Conservation (phyloP, 2,797 vertebrate species). For the Tolypeutes matacus region DNA sequence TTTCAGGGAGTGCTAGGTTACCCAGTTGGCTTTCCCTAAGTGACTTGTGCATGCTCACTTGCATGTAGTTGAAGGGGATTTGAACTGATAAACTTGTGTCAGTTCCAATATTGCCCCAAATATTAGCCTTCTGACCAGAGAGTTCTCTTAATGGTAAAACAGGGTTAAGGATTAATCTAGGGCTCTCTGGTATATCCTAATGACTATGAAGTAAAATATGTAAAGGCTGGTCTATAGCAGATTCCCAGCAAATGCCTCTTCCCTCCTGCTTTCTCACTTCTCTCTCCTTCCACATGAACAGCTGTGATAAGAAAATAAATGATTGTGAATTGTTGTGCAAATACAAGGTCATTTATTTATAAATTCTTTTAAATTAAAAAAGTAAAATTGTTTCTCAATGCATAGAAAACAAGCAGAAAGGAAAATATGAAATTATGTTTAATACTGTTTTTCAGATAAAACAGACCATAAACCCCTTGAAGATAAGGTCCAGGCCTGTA, state of each 20-base stretch:
- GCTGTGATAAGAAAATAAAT: neutral
- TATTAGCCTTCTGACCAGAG: neutral
- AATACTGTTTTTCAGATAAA: neutral
- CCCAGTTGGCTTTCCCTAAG: neutral
- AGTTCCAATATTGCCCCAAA: neutral
- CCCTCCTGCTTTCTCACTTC: neutral
- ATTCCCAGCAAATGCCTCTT: neutral
- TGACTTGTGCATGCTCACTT: neutral
- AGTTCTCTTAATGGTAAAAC: neutral
- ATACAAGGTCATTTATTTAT: neutral
- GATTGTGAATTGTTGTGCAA: neutral
- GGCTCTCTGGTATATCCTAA: neutral
- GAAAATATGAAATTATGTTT: neutral
- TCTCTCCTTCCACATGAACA: neutral
- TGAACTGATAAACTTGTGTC: neutral
- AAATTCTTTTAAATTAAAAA: neutral
- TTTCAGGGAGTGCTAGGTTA: neutral
- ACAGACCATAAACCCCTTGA: neutral
- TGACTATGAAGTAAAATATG: neutral
- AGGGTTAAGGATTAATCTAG: neutral
- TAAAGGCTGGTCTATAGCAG: neutral
- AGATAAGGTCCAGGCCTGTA: neutral
- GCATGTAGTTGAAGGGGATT: neutral
- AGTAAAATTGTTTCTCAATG: neutral
- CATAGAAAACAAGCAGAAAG: neutral